Evolutionary conservation across 1,140 invertebrate species (phyloP).

Genomic region (Lepidurus arcticus): DNA sequence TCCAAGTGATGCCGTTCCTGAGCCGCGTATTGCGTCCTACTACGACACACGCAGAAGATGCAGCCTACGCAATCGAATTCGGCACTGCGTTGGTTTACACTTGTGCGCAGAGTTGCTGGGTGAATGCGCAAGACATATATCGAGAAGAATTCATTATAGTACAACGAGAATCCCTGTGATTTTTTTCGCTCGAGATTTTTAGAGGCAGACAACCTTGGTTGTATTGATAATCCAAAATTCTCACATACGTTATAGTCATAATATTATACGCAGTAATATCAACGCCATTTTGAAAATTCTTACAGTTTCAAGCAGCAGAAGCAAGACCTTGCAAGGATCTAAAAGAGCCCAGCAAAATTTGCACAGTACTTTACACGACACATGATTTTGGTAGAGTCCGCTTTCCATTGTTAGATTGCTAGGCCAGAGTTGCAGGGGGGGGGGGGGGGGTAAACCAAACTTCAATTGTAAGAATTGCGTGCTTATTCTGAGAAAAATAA

Average conservation of each 20-base stretch:
- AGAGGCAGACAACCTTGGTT: neutral
- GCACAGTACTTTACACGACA: neutral
- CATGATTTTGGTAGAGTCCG: neutral
- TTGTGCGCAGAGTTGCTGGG: slow-evolving; percentile 76
- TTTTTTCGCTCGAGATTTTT: neutral
- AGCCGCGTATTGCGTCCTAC: slow-evolving; percentile 56
- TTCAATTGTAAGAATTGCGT: neutral
- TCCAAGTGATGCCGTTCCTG: slow-evolving; percentile 72
- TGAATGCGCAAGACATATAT: slow-evolving; percentile 54
- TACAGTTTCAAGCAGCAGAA: neutral
- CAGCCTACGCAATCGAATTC: slow-evolving; percentile 56
- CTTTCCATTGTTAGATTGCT: neutral
- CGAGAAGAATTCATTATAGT: slow-evolving; percentile 67
- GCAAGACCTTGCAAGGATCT: neutral
- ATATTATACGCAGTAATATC: neutral
- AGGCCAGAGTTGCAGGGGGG: neutral
- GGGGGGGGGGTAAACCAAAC: too few species aligned
- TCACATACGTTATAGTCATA: neutral
- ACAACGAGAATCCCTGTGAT: slow-evolving; percentile 55
- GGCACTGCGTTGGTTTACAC: slow-evolving; percentile 74
- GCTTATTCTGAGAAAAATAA: neutral
- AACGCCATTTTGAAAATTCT: neutral
- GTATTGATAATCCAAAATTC: neutral
- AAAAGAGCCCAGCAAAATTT: neutral
- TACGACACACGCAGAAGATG: slow-evolving; percentile 36